These are phyloP conservation scores for Pachyuromys duprasi DNA, from an alignment of 2,797 vertebrate genomes.

Conservation along the genomic window DNA sequence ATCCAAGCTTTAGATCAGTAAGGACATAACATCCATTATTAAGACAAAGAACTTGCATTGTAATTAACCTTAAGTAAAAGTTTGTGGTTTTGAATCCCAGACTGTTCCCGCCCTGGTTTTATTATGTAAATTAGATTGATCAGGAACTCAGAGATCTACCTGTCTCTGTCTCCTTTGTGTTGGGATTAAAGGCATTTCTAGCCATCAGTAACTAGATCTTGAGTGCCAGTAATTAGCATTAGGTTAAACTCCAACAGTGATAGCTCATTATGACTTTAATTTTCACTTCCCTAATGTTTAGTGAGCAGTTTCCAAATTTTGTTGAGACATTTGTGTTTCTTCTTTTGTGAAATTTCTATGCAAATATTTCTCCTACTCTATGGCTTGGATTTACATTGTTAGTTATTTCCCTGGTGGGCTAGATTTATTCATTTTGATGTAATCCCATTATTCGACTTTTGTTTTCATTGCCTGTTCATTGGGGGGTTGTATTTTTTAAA, in stretches of 20 bases:
- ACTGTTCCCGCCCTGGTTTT: too few species aligned
- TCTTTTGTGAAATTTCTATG: conserved; percentile 1
- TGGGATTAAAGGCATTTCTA: too few species aligned
- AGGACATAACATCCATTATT: too few species aligned
- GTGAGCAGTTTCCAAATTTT: neutral
- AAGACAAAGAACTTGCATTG: too few species aligned
- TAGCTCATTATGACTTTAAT: neutral
- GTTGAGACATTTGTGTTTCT: neutral
- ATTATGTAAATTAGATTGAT: too few species aligned
- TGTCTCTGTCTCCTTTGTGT: too few species aligned
- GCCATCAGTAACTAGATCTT: too few species aligned
- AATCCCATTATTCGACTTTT: neutral
- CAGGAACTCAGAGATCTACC: too few species aligned
- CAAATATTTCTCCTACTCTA: neutral
- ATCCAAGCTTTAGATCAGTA: too few species aligned
- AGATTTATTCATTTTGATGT: neutral
- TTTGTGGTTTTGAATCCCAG: too few species aligned
- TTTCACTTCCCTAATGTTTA: neutral
- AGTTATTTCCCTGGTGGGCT: neutral
- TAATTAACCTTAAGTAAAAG: too few species aligned
- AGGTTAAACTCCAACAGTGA: neutral
- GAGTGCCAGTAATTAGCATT: too few species aligned
- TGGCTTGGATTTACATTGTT: neutral
- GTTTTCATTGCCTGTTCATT: neutral
- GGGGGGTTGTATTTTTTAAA: neutral